Evolutionary conservation across 2,113 vertebrate genomes (phyloP).

Genomic region (Ploceus nigricollis): DNA sequence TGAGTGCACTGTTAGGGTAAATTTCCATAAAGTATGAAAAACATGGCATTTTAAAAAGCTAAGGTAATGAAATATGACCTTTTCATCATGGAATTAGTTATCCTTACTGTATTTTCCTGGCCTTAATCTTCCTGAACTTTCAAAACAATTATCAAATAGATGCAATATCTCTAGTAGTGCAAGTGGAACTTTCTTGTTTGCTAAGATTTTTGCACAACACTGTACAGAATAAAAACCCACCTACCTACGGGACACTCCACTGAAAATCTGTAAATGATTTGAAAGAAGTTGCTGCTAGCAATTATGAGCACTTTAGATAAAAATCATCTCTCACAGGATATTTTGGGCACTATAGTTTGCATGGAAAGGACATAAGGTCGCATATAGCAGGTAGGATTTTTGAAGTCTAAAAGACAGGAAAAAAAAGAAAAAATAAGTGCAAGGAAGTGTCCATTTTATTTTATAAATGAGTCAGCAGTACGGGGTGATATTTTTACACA

Average conservation of each 20-base stretch:
- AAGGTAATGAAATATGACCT: not conserved
- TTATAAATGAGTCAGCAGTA: not conserved
- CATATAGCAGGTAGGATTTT: not conserved
- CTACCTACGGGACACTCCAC: not conserved
- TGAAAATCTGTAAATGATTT: not conserved
- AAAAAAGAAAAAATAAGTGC: not conserved
- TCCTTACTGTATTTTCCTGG: not conserved
- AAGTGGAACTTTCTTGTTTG: not conserved
- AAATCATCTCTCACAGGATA: not conserved
- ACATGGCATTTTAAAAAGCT: not conserved
- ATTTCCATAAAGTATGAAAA: not conserved
- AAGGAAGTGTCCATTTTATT: not conserved
- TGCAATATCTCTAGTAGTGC: not conserved
- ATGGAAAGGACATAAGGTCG: not conserved
- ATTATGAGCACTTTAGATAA: not conserved
- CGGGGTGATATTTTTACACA: not conserved
- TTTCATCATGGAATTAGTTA: not conserved
- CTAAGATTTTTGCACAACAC: not conserved
- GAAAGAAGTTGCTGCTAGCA: not conserved
- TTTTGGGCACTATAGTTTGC: not conserved
- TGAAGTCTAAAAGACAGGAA: not conserved
- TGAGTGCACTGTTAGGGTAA: not conserved
- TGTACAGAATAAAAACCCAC: not conserved
- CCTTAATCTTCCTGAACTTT: not conserved
- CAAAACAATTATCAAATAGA: not conserved